Percentiles rank a stretch among this genome's conserved stretches.
Evolutionary conservation across 2,113 vertebrate species (phyloP).

Genomic region (Pogonocichla stellata): DNA sequence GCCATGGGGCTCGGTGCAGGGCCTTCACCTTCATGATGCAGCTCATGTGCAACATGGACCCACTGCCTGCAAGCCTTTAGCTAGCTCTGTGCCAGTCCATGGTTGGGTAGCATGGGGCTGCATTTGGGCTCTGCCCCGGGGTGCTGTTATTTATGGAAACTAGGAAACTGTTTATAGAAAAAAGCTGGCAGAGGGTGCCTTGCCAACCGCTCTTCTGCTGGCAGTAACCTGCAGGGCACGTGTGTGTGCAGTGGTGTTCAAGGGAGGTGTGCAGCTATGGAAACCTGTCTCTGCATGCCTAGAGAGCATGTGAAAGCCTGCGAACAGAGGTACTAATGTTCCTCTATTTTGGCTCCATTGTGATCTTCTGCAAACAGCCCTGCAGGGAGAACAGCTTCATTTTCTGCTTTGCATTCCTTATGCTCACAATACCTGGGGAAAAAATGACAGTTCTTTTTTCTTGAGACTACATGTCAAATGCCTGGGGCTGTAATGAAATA

Average conservation of each 20-base stretch:
- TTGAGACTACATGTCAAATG: neutral
- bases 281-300: constrained; percentile 6
- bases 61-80: neutral
- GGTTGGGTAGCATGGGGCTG: neutral
- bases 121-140: neutral
- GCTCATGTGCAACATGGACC: neutral
- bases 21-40: neutral
- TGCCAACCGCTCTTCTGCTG: accelerated
- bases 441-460: constrained; percentile 22
- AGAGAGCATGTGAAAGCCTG: neutral
- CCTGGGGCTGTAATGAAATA: constrained; percentile 27
- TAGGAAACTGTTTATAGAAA: neutral
- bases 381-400: constrained; percentile 1
- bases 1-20: accelerated
- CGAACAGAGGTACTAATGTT: neutral
- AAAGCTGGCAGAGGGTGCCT: neutral
- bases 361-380: constrained; percentile 18
- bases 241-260: neutral
- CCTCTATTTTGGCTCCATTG: neutral
- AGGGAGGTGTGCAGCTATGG: neutral
- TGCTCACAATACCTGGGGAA: neutral
- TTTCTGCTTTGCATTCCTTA: neutral
- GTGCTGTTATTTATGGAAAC: neutral
- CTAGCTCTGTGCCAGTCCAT: neutral
- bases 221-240: neutral